Conservation (phyloP, 2,113 vertebrate species). For the Psittacara wagleri region DNA sequence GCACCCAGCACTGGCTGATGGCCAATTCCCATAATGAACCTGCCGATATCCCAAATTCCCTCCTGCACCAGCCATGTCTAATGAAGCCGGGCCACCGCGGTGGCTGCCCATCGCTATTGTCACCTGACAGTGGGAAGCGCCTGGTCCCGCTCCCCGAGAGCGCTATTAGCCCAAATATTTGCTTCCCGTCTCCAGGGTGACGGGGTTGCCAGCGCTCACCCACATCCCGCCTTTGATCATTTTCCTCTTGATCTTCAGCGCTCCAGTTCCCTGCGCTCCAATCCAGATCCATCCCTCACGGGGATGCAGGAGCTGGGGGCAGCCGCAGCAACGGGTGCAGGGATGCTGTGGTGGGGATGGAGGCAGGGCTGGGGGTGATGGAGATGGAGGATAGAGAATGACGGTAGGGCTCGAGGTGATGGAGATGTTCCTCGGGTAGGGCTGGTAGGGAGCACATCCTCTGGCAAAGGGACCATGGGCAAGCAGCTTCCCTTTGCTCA, state of each 20-base stretch:
- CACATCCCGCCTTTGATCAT: constrained; percentile 54
- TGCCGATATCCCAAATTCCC: neutral
- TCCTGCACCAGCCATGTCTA: neutral
- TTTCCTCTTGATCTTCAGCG: constrained; percentile 40
- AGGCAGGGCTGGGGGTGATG: neutral
- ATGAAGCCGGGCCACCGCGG: neutral
- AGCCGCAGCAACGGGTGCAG: rapidly evolving
- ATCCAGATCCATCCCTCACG: neutral
- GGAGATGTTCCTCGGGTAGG: neutral
- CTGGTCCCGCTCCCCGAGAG: constrained; percentile 2
- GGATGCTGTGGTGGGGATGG: neutral
- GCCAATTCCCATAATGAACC: neutral
- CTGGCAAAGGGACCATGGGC: neutral
- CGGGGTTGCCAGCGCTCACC: constrained; percentile 43
- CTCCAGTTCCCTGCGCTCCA: neutral
- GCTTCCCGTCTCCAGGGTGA: constrained; percentile 61
- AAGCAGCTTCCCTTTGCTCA: neutral
- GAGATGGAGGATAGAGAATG: neutral
- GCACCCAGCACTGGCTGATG: rapidly evolving
- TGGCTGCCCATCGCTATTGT: neutral
- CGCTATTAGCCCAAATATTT: constrained; percentile 52
- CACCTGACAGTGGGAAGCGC: neutral
- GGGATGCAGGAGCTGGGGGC: neutral
- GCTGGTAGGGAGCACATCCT: neutral
- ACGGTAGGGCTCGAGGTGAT: neutral